Evolutionary conservation across 2,113 vertebrate species (phyloP).

Genomic region (Orcinus orca): DNA sequence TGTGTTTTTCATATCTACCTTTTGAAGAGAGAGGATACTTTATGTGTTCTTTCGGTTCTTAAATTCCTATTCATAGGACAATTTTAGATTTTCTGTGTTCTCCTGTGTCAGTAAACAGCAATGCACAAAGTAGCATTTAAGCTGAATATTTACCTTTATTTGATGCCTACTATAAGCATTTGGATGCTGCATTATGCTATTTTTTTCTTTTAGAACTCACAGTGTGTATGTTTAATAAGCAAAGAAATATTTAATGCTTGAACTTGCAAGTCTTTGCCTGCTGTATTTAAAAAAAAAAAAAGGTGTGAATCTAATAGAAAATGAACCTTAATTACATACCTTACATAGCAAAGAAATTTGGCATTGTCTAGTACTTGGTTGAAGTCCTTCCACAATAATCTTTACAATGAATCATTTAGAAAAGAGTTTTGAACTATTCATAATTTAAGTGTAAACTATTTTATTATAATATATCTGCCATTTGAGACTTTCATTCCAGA

Average conservation of each 20-base stretch:
- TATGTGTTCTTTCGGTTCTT: not conserved
- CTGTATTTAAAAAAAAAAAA: not conserved
- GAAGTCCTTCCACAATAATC: not conserved
- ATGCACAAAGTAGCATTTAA: not conserved
- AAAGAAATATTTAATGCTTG: not conserved
- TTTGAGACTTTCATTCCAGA: not conserved
- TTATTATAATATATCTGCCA: not conserved
- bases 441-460: not conserved
- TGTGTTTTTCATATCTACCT: not conserved
- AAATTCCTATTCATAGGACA: not conserved
- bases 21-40: not conserved
- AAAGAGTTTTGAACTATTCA: not conserved
- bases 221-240: not conserved
- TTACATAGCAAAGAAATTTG: constrained; percentile 31
- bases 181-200: not conserved
- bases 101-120: not conserved
- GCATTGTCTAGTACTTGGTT: not conserved
- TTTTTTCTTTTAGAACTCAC: constrained; percentile 2
- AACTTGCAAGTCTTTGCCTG: not conserved
- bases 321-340: constrained; percentile 14
- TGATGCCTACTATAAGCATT: not conserved
- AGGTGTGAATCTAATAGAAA: constrained; percentile 6
- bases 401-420: not conserved
- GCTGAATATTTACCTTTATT: not conserved
- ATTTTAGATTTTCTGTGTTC: constrained; percentile 8